A percentile compares a stretch with the other conserved stretches of the same genome.
These are phyloP conservation scores for Drosophila pallidifrons DNA, from an alignment of 1,140 invertebrate species.

Conservation along the genomic window DNA sequence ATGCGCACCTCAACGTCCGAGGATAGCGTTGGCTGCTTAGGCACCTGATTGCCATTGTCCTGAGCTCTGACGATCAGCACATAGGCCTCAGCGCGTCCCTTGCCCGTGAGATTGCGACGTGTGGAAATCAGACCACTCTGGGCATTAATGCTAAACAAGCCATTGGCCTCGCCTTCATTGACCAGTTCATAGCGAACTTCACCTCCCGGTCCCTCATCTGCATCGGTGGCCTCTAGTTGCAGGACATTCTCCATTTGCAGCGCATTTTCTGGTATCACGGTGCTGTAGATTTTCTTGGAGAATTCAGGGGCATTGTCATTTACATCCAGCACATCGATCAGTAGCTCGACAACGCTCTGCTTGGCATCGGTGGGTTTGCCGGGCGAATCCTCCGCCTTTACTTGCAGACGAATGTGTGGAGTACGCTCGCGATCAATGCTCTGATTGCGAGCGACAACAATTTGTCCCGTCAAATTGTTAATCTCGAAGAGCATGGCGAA, in stretches of 20 bases:
- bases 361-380: slow-evolving; percentile 88
- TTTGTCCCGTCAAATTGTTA: slow-evolving; percentile 88
- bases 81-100: slow-evolving; percentile 92
- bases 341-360: slow-evolving; percentile 87
- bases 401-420: slow-evolving; percentile 88
- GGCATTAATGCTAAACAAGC: slow-evolving; percentile 89
- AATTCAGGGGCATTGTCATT: slow-evolving; percentile 91
- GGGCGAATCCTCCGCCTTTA: slow-evolving; percentile 91
- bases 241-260: slow-evolving; percentile 88
- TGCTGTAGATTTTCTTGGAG: slow-evolving; percentile 85
- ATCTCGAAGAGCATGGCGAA: slow-evolving; percentile 90
- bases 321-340: slow-evolving; percentile 91
- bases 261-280: slow-evolving; percentile 89
- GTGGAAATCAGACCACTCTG: slow-evolving; percentile 90
- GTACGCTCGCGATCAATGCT: slow-evolving; percentile 91
- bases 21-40: slow-evolving; percentile 85
- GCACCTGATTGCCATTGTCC: slow-evolving; percentile 89
- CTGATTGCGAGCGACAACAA: slow-evolving; percentile 89
- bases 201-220: slow-evolving; percentile 90
- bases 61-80: slow-evolving; percentile 89
- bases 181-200: slow-evolving; percentile 89
- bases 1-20: slow-evolving; percentile 88
- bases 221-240: slow-evolving; percentile 92
- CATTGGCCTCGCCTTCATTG: slow-evolving; percentile 90
- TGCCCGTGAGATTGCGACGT: slow-evolving; percentile 87